phyloP scores from a whole-genome alignment of 2,888 invertebrate species.

The Thera britannica region DNA sequence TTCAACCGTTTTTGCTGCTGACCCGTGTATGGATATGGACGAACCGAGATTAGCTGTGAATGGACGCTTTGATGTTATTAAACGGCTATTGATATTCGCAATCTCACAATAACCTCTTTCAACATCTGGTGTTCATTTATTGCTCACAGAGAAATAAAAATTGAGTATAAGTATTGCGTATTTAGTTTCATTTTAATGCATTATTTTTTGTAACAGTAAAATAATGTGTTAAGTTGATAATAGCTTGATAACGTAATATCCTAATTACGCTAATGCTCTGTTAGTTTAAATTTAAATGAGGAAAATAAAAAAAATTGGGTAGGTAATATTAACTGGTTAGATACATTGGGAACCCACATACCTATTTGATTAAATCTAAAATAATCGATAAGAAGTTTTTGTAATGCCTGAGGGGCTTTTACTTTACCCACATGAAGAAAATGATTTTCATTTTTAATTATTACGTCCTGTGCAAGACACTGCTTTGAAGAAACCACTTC shows the following conservation, averaged over 20 bases:
- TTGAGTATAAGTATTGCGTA: neutral
- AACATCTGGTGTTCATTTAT: slow-evolving; percentile 38
- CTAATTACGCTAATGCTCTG: neutral
- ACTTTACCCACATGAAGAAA: too few species aligned
- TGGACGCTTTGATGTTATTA: slow-evolving; percentile 63
- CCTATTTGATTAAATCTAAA: too few species aligned
- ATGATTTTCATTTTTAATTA: neutral
- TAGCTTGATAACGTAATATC: slow-evolving; percentile 4
- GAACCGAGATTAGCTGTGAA: slow-evolving; percentile 66
- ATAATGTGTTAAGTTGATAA: slow-evolving; percentile 3
- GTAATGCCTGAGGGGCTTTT: too few species aligned
- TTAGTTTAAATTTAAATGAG: slow-evolving; percentile 19
- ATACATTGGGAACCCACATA: too few species aligned
- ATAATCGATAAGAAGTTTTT: too few species aligned
- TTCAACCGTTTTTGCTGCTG: slow-evolving; percentile 66
- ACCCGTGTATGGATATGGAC: slow-evolving; percentile 62
- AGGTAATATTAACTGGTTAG: too few species aligned
- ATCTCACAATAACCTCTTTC: slow-evolving; percentile 33
- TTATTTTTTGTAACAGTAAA: neutral
- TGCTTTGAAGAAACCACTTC: slow-evolving; percentile 68
- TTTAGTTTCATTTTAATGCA: slow-evolving; percentile 13
- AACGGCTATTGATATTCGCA: slow-evolving; percentile 49
- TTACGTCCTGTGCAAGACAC: slow-evolving; percentile 50
- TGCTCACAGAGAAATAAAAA: slow-evolving; percentile 2
- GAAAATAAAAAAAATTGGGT: neutral